Percentiles rank a stretch among this genome's conserved stretches.
phyloP scores from a whole-genome alignment of 2,797 vertebrate species.

The Lindbergichthys nudifrons region DNA sequence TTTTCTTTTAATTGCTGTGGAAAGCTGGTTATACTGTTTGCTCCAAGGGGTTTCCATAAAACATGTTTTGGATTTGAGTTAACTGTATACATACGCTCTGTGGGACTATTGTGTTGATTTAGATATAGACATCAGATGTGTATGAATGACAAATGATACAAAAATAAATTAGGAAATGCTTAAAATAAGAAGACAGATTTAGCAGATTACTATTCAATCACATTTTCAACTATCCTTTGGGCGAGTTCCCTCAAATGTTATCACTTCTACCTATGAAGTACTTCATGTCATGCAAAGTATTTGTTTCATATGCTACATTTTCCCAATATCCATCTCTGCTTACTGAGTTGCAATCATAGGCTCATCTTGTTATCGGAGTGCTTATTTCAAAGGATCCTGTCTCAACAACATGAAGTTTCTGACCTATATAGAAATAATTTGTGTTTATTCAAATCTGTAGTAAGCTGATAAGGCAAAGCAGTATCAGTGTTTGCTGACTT shows the following conservation, averaged over 20 bases:
- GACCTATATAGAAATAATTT: too few species aligned
- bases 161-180: not conserved
- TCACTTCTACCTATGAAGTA: not conserved
- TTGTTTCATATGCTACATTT: not conserved
- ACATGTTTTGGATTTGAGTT: conserved; percentile 55
- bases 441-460: too few species aligned
- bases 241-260: not conserved
- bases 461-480: too few species aligned
- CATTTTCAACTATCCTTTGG: not conserved
- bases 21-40: conserved; percentile 43
- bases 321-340: not conserved
- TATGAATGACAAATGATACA: conserved; percentile 22
- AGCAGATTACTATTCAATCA: not conserved
- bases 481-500: too few species aligned
- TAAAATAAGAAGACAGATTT: not conserved
- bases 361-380: too few species aligned
- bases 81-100: conserved; percentile 19
- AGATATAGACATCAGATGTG: conserved; percentile 37
- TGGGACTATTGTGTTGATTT: conserved; percentile 30
- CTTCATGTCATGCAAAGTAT: not conserved
- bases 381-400: too few species aligned
- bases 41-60: conserved; percentile 44
- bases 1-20: conserved; percentile 36
- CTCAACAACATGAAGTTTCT: too few species aligned
- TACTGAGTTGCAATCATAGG: not conserved